phyloP scores from a whole-genome alignment of 2,797 vertebrate species.

The Ctenochaetus hawaiiensis region DNA sequence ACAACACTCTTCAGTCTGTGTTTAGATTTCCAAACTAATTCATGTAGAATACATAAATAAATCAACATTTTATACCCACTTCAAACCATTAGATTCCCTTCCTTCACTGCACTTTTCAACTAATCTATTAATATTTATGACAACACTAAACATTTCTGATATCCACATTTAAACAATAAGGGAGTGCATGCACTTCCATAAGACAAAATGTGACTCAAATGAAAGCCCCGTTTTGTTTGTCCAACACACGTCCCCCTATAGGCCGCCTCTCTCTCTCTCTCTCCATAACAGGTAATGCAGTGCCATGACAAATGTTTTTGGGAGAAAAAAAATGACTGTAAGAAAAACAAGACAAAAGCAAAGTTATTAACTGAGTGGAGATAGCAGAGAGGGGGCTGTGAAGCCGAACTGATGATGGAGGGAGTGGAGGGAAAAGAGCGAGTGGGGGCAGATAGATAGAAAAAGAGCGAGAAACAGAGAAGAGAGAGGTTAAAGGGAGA shows the following conservation, averaged over 20 bases:
- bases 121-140: constrained; percentile 90
- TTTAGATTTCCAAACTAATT: constrained; percentile 89
- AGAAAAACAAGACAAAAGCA: constrained; percentile 73
- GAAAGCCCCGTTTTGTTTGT: constrained; percentile 77
- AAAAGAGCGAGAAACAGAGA: constrained; percentile 77
- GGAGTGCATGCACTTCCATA: constrained; percentile 74
- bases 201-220: constrained; percentile 75
- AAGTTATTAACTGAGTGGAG: constrained; percentile 80
- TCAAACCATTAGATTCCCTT: constrained; percentile 84
- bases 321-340: constrained; percentile 39
- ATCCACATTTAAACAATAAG: constrained; percentile 85
- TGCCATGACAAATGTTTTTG: constrained; percentile 72
- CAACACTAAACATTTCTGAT: constrained; percentile 86
- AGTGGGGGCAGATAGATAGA: constrained; percentile 79
- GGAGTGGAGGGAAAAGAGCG: constrained; percentile 48
- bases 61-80: constrained; percentile 87
- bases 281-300: constrained; percentile 70
- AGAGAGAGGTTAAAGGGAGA: constrained; percentile 74
- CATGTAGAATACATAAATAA: constrained; percentile 90
- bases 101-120: constrained; percentile 84
- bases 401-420: constrained; percentile 80
- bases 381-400: constrained; percentile 87
- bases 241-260: constrained; percentile 14
- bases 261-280: background rate
- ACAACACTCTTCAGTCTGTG: constrained; percentile 84